Evolutionary conservation across 2,113 vertebrate species (phyloP), one percentile per base, ranked within the genome.

Genomic region (Cebidichthys violaceus): DNA sequence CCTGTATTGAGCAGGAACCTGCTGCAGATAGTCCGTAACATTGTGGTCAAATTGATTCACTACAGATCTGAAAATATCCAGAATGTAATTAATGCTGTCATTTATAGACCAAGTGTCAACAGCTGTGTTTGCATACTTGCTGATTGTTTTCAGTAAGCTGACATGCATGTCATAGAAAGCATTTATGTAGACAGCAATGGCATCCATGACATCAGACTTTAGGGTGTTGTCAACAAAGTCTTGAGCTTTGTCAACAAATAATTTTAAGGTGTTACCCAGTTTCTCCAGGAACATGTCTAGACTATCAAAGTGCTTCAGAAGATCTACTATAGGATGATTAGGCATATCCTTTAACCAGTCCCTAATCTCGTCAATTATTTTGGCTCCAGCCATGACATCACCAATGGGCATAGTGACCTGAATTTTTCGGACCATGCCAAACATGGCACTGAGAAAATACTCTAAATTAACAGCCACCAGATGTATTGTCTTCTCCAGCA

Each of bases 1-100:
- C 14, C 90, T 95, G 77, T 93, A 59, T 20, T 85, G 85, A n/a
- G 88, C 87, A 37, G 93, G 91, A 64, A 95, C 50, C 77, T 86
- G 45, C 43, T 29, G 75, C 64, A 97, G 86, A 45, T 95, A 70
- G 39, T 93, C 84, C n/a, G 67, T 92, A 70, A 96, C 70, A 3
- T 84, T 89, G 2, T 85, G 79, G 47, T 9, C 81, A 70, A 95
- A 90, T 22, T 89, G 39, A 59, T 91, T 89, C 67, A 93, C 93
- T 37, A 85, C 90, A 14, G 61, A 24, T 43, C 67, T 75, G 13
- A 79, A 18, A n/a, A 71, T 4, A 11, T 83, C 75, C 29, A 88
- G 43, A 60, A 75, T 55, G 13, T 60, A 35, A n/a, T 76, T 9
- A 45, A 76, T 47, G 37, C 27, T 14, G 1, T 0, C 18, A 68